phyloP scores from a whole-genome alignment of 2,888 invertebrate species.

The Augiades crinisus region DNA sequence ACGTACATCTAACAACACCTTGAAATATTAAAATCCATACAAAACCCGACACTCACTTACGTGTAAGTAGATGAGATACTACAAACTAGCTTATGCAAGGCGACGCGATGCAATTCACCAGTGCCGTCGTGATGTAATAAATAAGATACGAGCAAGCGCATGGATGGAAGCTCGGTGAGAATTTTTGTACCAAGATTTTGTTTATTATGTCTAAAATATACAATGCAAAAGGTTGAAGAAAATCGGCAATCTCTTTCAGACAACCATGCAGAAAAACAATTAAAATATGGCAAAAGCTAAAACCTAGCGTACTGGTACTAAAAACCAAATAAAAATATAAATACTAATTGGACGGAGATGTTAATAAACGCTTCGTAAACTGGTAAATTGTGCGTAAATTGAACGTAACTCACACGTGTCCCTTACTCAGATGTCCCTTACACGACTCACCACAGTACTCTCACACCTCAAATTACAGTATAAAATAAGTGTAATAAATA shows the following conservation, averaged over 20 bases:
- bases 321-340: constrained; percentile 31
- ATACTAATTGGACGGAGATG: constrained; percentile 70
- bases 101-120: constrained; percentile 11
- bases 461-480: constrained; percentile 38
- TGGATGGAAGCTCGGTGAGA: no score
- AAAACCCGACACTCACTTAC: background rate
- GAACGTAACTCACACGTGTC: constrained; percentile 39
- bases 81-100: constrained; percentile 10
- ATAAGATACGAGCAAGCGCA: constrained; percentile 1
- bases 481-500: constrained; percentile 52
- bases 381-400: constrained; percentile 67
- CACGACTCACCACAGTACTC: constrained; percentile 31
- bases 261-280: no score
- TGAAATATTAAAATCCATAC: constrained; percentile 2
- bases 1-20: background rate
- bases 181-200: no score
- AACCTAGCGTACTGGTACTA: background rate
- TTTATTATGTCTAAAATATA: no score
- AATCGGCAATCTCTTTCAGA: no score
- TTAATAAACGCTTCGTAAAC: constrained; percentile 51
- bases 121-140: constrained; percentile 2
- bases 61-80: background rate
- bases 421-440: constrained; percentile 33
- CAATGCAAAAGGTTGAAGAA: no score
- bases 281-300: no score